Evolutionary conservation across 2,113 vertebrate genomes (phyloP).

Genomic region (Ahaetulla prasina): DNA sequence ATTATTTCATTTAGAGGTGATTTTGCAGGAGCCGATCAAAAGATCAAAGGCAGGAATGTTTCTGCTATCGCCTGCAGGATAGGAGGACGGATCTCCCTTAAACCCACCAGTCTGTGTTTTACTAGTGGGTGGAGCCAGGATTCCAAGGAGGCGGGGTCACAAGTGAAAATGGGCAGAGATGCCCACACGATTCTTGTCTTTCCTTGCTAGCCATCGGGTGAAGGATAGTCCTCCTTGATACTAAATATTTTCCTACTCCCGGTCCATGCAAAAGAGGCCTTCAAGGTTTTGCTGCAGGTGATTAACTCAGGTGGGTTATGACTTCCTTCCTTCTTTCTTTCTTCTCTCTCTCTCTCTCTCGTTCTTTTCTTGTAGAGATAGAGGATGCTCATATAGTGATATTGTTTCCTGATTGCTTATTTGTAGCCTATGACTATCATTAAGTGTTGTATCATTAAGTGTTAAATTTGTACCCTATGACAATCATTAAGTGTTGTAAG

Average conservation of each 20-base stretch:
- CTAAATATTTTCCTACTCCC: not conserved
- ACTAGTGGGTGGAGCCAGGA: not conserved
- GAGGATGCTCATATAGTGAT: too few relatives aligned
- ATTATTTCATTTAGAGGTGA: not conserved
- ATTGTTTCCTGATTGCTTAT: too few relatives aligned
- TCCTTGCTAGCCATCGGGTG: not conserved
- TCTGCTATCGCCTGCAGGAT: not conserved
- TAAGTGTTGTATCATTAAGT: too few relatives aligned
- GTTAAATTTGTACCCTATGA: too few relatives aligned
- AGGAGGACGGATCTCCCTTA: not conserved
- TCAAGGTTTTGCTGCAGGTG: not conserved
- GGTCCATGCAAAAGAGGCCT: not conserved
- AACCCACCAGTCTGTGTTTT: not conserved
- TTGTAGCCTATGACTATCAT: too few relatives aligned
- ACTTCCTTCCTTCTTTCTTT: not conserved
- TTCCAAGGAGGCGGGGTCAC: not conserved
- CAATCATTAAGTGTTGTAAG: too few relatives aligned
- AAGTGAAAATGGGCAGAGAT: not conserved
- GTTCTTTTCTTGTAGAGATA: too few relatives aligned
- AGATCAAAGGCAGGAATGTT: not conserved
- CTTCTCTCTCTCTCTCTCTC: accelerated
- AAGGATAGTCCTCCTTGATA: not conserved
- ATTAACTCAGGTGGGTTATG: not conserved
- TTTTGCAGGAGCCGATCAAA: too few relatives aligned
- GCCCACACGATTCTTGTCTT: not conserved